Conservation (phyloP, 2,797 vertebrate species). For the Zenarchopterus dispar region DNA sequence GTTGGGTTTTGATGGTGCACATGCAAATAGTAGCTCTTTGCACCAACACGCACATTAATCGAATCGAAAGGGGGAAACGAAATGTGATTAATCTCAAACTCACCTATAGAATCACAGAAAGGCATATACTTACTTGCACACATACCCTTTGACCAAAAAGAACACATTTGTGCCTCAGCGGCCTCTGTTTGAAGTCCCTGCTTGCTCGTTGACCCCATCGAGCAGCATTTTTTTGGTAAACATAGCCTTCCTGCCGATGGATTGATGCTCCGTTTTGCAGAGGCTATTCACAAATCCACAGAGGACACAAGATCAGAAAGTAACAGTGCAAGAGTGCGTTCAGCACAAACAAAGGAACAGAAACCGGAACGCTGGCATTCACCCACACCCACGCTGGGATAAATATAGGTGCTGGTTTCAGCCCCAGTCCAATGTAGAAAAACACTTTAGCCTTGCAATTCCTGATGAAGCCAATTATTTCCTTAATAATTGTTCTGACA, state of each 20-base stretch:
- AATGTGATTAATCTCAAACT: too few species aligned
- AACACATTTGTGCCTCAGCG: not conserved
- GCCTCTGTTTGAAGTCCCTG: not conserved
- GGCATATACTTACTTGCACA: not conserved
- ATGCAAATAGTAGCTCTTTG: too few species aligned
- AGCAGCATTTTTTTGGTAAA: constrained; percentile 24
- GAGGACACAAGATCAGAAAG: constrained; percentile 58
- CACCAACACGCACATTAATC: too few species aligned
- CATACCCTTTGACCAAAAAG: not conserved
- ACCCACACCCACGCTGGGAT: constrained; percentile 51
- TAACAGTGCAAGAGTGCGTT: constrained; percentile 27
- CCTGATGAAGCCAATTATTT: constrained; percentile 39
- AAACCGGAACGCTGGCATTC: constrained; percentile 65
- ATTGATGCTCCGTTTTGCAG: constrained; percentile 18
- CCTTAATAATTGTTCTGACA: constrained; percentile 57
- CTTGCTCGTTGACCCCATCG: constrained; percentile 18
- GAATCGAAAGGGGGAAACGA: too few species aligned
- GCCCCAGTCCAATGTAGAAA: constrained; percentile 11
- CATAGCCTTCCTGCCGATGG: constrained; percentile 18
- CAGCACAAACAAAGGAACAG: constrained; percentile 69
- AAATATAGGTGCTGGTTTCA: constrained; percentile 66
- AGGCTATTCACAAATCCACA: constrained; percentile 35
- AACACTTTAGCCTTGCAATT: constrained; percentile 9
- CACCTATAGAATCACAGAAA: not conserved
- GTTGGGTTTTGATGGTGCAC: too few species aligned